phyloP scores from a whole-genome alignment of 2,797 vertebrate genomes.

The Sebastes flavidus region DNA sequence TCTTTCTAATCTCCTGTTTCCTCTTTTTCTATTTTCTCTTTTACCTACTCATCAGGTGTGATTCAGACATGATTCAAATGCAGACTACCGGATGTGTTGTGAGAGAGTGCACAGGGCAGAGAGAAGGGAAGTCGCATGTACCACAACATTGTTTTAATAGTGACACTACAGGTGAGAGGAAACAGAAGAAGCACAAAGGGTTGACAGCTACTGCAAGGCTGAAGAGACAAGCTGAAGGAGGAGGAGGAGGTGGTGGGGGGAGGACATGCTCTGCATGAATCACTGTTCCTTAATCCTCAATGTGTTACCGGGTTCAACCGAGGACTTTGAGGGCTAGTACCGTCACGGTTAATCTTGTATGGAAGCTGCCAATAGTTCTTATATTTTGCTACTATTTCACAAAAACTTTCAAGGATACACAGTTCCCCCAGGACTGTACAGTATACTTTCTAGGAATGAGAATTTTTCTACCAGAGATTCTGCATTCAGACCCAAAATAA shows the following conservation, averaged over 20 bases:
- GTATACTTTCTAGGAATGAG: not conserved
- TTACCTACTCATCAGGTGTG: not conserved
- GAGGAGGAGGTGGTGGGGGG: not conserved
- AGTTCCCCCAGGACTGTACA: not conserved
- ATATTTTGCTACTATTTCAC: not conserved
- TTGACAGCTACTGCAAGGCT: not conserved
- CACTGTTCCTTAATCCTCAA: slow-evolving; percentile 4
- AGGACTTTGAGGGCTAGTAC: not conserved
- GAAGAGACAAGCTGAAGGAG: not conserved
- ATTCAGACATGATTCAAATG: slow-evolving; percentile 19
- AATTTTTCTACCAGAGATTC: not conserved
- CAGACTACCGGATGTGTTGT: not conserved
- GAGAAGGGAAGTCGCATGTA: not conserved
- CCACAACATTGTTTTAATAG: slow-evolving; percentile 5
- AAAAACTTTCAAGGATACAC: not conserved
- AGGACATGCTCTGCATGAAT: not conserved
- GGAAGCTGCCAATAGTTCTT: not conserved
- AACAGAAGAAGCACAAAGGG: slow-evolving; percentile 13
- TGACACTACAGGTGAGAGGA: slow-evolving; percentile 23
- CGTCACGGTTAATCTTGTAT: not conserved
- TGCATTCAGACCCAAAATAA: not conserved
- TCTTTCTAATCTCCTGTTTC: not conserved
- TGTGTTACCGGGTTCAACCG: not conserved
- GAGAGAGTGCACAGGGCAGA: not conserved
- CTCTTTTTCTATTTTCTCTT: not conserved